Conservation (phyloP, 1,140 invertebrate species). For the Drosophila tristis region DNA sequence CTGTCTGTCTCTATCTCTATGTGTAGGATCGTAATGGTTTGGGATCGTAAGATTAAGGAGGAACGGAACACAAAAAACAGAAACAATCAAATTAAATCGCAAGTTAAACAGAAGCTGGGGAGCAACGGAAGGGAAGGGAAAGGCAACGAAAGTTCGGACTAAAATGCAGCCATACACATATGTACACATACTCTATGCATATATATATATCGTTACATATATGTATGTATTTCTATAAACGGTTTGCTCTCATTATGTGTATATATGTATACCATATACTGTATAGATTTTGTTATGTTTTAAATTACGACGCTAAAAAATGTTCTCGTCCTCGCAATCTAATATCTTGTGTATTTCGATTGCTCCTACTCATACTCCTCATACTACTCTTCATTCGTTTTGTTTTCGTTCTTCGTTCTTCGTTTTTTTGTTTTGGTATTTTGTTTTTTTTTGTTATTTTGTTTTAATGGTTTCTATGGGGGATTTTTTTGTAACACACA, state of each 20-base stretch:
- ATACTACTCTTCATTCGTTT: background rate
- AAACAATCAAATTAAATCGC: constrained; percentile 36
- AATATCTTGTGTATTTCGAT: background rate
- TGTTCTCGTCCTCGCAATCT: constrained; percentile 1
- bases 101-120: constrained; percentile 11
- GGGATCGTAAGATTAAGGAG: constrained; percentile 6
- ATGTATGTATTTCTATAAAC: constrained; percentile 30
- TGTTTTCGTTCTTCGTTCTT: background rate
- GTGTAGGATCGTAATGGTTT: background rate
- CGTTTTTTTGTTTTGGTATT: background rate
- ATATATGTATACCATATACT: constrained; percentile 30
- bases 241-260: constrained; percentile 29
- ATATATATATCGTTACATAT: constrained; percentile 29
- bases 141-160: constrained; percentile 25
- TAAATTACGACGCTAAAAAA: constrained; percentile 30
- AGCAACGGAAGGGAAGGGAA: constrained; percentile 1
- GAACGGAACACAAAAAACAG: background rate
- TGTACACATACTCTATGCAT: constrained; percentile 27
- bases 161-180: constrained; percentile 54
- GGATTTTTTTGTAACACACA: constrained; percentile 43
- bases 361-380: too few relatives aligned
- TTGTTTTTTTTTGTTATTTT: constrained; percentile 17
- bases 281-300: constrained; percentile 19
- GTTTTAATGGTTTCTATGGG: background rate
- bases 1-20: constrained; percentile 7